Base-by-base conservation (phyloP, 2,888 invertebrate genomes). In the Synergus japonicus region DNA sequence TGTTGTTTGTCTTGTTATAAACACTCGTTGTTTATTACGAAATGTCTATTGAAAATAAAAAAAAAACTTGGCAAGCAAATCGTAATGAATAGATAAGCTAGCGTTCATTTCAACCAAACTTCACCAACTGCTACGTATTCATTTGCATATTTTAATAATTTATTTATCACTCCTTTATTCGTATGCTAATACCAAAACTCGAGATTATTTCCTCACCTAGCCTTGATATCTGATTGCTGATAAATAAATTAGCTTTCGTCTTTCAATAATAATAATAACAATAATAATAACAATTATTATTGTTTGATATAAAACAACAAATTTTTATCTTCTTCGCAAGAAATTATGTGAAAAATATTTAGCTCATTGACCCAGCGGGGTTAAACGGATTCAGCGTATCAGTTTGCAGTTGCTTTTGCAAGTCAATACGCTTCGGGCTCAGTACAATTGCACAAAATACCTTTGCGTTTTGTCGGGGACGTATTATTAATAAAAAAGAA, bases 351-450 rank as follows among this genome's bases (percentile, higher is more conserved):
- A 81, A 76, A 78, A 60, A 64, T 64, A 79, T 79, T 79, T 22
- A 67, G 46, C 46, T 80, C 79, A 76, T 78, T 84, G 84, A 86
- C 83, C 82, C 76, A 67, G 22, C 73, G 63, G 78, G 82, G 84
- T 87, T 87, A 87, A 87, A 81, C 83, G 77, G 80, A 86, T 86
- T 84, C 87, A 82, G 83, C 73, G 82, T 79, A 84, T 82, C 81
- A 69, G 60, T 12, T 46, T 77, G 82, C 77, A 67, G 63, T 64
- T 78, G 67, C 44, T 81, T 78, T 87, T 82, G 83, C 83, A 83
- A 85, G 87, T 85, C 85, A 84, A 87, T 84, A 84, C 78, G 80
- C 29, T 76, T 64, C 81, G 78, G 79, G 63, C 65, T 58, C 76
- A 66, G 63, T 73, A 79, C 63, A 79, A 67, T 18, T 43, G 10